phyloP scores from a whole-genome alignment of 2,113 vertebrate species.

The Chroicocephalus ridibundus region DNA sequence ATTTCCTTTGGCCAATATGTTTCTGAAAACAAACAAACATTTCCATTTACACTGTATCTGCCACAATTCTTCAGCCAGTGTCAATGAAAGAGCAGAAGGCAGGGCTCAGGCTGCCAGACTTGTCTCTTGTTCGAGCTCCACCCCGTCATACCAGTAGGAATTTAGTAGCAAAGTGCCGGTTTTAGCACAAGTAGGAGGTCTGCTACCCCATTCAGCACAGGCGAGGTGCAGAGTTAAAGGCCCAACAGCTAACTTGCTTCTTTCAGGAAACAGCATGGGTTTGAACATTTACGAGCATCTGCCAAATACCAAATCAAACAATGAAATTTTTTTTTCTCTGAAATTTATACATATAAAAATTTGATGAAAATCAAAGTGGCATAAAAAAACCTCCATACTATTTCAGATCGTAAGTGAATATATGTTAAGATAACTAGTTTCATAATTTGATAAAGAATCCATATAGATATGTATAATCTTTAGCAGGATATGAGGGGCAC shows the following conservation, averaged over 20 bases:
- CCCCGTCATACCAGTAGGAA: background rate
- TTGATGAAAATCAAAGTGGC: background rate
- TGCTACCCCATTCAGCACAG: background rate
- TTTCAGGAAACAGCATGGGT: background rate
- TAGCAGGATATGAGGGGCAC: background rate
- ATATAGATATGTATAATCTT: background rate
- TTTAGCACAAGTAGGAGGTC: conserved; percentile 43
- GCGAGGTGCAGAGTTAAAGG: background rate
- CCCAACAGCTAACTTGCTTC: background rate
- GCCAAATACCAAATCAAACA: background rate
- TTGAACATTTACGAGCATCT: background rate
- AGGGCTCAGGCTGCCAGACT: background rate
- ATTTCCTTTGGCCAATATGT: background rate
- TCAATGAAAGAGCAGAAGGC: background rate
- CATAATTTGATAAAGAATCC: background rate
- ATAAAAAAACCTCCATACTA: rapidly evolving
- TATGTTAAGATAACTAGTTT: background rate
- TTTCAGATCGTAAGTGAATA: background rate
- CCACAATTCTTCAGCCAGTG: conserved; percentile 11
- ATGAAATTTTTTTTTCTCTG: background rate
- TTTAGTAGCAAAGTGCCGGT: conserved; percentile 38
- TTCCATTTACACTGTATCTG: conserved; percentile 2
- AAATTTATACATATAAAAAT: background rate
- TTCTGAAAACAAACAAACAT: conserved; percentile 34
- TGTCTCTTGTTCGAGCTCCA: background rate